Evolutionary conservation across 30 jellyfish, hydroid and myxozoan genomes (phyloP).

Genomic region (Mastigias papua): DNA sequence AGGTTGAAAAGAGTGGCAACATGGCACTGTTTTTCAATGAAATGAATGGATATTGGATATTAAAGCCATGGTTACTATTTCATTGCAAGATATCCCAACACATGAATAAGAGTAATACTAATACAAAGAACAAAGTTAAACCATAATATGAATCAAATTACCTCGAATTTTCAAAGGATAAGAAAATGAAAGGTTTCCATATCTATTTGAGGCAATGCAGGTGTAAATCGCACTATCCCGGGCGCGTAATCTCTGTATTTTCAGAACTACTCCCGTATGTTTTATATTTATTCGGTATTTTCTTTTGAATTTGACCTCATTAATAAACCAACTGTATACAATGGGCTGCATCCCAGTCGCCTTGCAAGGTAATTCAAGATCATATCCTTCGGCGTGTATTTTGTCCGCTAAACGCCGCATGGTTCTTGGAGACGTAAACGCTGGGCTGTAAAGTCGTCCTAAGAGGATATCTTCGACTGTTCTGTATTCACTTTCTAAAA

Average conservation of each 20-base stretch:
- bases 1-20: too few species aligned
- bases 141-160: background rate
- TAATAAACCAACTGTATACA: conserved; percentile 67
- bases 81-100: too few species aligned
- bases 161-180: conserved; percentile 70
- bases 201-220: conserved; percentile 89
- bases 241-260: conserved; percentile 81
- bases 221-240: conserved; percentile 87
- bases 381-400: conserved; percentile 70
- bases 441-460: conserved; percentile 52
- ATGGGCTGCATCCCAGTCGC: conserved; percentile 84
- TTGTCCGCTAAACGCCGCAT: conserved; percentile 65
- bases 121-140: background rate
- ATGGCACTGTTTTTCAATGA: too few species aligned
- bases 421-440: conserved; percentile 31
- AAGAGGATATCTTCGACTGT: conserved; percentile 25
- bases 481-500: conserved; percentile 36
- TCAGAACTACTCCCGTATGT: conserved; percentile 65
- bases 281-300: conserved; percentile 66
- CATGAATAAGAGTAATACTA: too few species aligned
- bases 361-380: conserved; percentile 73
- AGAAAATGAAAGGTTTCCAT: conserved; percentile 93
- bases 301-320: conserved; percentile 58
- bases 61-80: too few species aligned
- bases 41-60: too few species aligned